A percentile compares a stretch with the other conserved stretches of the same genome.
These are phyloP conservation scores for Cyanoramphus novaezelandiae DNA, from an alignment of 2,113 vertebrate species.

Conservation along the genomic window DNA sequence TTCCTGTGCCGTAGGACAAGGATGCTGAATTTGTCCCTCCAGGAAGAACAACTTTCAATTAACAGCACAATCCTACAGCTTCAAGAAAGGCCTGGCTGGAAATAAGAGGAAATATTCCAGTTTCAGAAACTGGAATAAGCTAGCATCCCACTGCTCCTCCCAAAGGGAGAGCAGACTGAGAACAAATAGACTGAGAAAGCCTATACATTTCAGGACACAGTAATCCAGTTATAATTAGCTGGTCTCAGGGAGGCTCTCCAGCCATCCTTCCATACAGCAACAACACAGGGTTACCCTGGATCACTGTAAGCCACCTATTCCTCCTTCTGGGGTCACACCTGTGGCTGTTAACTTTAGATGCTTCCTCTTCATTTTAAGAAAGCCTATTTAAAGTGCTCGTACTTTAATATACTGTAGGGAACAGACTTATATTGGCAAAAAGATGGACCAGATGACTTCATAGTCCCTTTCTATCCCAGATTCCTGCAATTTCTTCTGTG, in stretches of 20 bases:
- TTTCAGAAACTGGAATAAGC: conserved; percentile 45
- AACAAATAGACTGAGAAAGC: conserved; percentile 22
- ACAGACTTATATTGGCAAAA: neutral
- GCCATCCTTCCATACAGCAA: neutral
- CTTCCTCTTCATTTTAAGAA: neutral
- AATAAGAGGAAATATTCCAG: neutral
- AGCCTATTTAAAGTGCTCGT: neutral
- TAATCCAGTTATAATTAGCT: conserved; percentile 24
- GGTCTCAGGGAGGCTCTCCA: neutral
- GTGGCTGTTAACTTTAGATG: neutral
- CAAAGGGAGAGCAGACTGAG: neutral
- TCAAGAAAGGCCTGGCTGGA: neutral
- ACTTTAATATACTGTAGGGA: neutral
- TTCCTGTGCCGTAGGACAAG: neutral
- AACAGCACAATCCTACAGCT: neutral
- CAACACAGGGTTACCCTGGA: neutral
- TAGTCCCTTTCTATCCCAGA: neutral
- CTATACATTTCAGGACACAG: neutral
- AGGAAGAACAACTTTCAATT: neutral
- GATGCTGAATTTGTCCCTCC: neutral
- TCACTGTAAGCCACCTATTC: neutral
- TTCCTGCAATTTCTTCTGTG: neutral
- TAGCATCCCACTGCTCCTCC: neutral
- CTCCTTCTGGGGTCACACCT: conserved; percentile 10
- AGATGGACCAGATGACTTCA: neutral